A percentile compares a stretch with the other conserved stretches of the same genome.
Evolutionary conservation across 2,888 invertebrate species (phyloP).

Genomic region (Odontocerum albicorne): DNA sequence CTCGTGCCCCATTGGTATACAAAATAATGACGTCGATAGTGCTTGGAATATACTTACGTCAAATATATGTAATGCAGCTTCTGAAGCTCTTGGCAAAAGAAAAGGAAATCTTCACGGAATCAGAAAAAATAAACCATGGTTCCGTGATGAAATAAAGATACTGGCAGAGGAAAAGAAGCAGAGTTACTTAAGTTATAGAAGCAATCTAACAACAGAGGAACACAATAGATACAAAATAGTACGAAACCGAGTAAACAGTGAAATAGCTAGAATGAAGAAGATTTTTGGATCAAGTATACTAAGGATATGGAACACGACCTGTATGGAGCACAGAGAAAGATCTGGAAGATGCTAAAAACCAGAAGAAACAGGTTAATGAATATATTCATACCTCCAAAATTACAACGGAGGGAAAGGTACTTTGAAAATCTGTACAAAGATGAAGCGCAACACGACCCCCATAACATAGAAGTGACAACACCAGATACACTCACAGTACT

Average conservation of each 20-base stretch:
- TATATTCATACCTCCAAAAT: too few relatives aligned
- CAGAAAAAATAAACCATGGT: conserved; percentile 18
- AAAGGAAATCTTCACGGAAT: conserved; percentile 10
- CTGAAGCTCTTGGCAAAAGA: conserved; percentile 7
- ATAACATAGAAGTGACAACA: too few relatives aligned
- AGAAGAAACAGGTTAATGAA: too few relatives aligned
- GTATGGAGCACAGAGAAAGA: too few relatives aligned
- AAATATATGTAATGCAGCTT: background rate
- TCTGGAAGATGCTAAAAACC: too few relatives aligned
- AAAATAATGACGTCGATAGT: conserved; percentile 5
- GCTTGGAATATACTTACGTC: background rate
- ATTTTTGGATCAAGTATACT: too few relatives aligned
- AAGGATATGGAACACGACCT: too few relatives aligned
- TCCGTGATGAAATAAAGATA: conserved; percentile 19
- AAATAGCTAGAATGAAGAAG: too few relatives aligned
- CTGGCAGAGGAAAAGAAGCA: background rate
- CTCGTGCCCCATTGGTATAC: conserved; percentile 3
- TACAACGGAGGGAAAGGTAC: too few relatives aligned
- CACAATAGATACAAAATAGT: background rate
- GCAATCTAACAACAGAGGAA: background rate
- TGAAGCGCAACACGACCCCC: too few relatives aligned
- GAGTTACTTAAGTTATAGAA: background rate
- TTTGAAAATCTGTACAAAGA: too few relatives aligned
- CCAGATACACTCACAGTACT: too few relatives aligned
- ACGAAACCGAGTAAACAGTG: background rate